phyloP scores from a whole-genome alignment of 2,113 vertebrate genomes.

The Elephas maximus region DNA sequence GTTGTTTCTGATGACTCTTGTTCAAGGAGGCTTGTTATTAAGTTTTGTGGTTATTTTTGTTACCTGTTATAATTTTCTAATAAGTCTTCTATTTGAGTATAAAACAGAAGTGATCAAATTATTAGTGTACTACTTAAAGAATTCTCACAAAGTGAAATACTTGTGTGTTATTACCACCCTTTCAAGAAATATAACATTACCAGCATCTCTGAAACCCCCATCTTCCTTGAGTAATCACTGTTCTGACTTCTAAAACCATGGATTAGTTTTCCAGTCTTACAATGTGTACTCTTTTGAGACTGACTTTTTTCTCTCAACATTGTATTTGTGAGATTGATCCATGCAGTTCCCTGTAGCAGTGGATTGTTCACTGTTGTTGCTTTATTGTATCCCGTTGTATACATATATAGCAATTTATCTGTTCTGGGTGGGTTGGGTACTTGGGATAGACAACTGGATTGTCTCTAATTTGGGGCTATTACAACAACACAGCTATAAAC shows the following conservation, averaged over 20 bases:
- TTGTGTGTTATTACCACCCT: not conserved
- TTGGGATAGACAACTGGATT: not conserved
- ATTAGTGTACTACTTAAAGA: not conserved
- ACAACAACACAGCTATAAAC: not conserved
- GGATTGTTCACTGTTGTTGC: not conserved
- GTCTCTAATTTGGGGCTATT: not conserved
- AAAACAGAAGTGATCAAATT: slow-evolving; percentile 12
- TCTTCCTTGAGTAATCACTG: not conserved
- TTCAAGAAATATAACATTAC: not conserved
- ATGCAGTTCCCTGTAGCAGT: not conserved
- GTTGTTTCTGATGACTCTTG: not conserved
- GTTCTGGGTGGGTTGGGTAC: not conserved
- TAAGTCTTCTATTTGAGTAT: not conserved
- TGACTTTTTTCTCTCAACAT: not conserved
- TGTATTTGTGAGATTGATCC: not conserved
- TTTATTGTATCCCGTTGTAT: not conserved
- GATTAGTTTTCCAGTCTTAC: not conserved
- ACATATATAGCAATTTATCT: not conserved
- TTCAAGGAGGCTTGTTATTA: not conserved
- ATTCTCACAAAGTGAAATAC: not conserved
- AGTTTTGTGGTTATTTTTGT: not conserved
- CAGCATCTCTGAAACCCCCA: not conserved
- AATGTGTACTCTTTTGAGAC: not conserved
- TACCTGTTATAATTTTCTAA: not conserved
- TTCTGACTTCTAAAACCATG: not conserved